Evolutionary conservation across 2,888 invertebrate species (phyloP), one percentile per base, ranked within the genome.

Genomic region (Pyralis farinalis): DNA sequence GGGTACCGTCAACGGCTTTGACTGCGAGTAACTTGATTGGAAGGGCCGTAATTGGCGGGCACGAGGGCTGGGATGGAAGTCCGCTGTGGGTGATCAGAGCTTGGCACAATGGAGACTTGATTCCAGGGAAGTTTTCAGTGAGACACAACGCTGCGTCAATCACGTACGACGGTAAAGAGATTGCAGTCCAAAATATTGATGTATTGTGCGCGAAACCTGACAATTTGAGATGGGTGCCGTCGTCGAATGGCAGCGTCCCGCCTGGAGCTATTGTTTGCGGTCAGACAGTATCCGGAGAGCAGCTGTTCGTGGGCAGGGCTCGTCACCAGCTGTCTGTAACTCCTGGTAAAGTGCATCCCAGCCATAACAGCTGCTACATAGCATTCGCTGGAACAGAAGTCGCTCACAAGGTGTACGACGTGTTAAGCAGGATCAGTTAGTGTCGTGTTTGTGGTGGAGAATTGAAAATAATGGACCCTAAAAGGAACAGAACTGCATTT

Each of bases 231-330:
- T 92, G 92, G 92, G 77, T 91, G 1, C 87, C 90, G 1, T 81
- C 90, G 7, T 78, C 83, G 0, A 90, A 90, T 30, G 91, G 91
- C 0, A 79, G 71, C 32, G 74, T 91, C 0, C 91, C 91, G 0
- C 84, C 90, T 1, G 84, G 89, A 7, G 91, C 91, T 0, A 83
- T 92, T 16, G 69, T 82, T 37, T 92, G 90, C 0, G 91, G 91
- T 1, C 76, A 74, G 32, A 91, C 91, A 1, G 42, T 60, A 0
- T 60, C 75, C 3, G 90, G 90, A 3, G 90, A 91, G 56, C 79
- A 82, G 2, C 51, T 92, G 9, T 91, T 90, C 55, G 83, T 92
- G 0, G 92, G 91, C 0, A 76, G 92, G 47, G 91, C 91, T 0
- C 71, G 81, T 27, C 90, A 91, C 58, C 91, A 91, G 60, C 77